Percentiles rank a stretch among this genome's conserved stretches.
phyloP scores from a whole-genome alignment of 2,888 invertebrate species.

The Odiellus spinosus region DNA sequence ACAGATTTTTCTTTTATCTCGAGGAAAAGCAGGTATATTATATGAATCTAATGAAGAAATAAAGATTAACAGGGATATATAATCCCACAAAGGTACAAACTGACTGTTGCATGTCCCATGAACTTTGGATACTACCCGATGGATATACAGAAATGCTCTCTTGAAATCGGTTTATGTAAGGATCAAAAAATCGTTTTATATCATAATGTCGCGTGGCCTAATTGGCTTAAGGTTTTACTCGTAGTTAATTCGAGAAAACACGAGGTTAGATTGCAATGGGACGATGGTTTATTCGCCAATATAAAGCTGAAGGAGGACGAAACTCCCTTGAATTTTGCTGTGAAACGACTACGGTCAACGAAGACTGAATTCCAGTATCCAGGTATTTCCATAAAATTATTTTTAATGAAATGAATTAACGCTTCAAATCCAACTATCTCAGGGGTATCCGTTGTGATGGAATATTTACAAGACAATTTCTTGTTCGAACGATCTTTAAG shows the following conservation, averaged over 20 bases:
- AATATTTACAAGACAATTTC: slow-evolving; percentile 6
- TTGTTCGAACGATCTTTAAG: slow-evolving; percentile 6
- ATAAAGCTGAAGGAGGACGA: not conserved
- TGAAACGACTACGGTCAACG: not conserved
- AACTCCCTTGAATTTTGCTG: slow-evolving; percentile 3
- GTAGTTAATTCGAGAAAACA: slow-evolving; percentile 5
- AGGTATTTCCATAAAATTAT: too few species aligned
- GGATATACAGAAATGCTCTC: slow-evolving; percentile 15
- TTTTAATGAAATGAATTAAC: too few species aligned
- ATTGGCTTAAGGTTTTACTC: not conserved
- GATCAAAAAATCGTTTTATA: not conserved
- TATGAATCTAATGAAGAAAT: too few species aligned
- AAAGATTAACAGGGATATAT: too few species aligned
- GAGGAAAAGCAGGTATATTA: too few species aligned
- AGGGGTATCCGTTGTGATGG: slow-evolving; percentile 4
- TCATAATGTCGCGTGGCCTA: not conserved
- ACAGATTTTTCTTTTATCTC: too few species aligned
- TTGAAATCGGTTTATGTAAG: slow-evolving; percentile 14
- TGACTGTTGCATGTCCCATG: slow-evolving; percentile 15
- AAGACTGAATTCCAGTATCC: too few species aligned
- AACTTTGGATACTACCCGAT: slow-evolving; percentile 16
- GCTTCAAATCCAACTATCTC: not conserved
- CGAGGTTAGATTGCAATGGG: slow-evolving; percentile 2
- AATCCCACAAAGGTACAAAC: slow-evolving; percentile 15
- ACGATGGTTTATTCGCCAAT: not conserved